These are phyloP conservation scores for Monoplex corrugatus DNA, from an alignment of 2,888 invertebrate genomes.

Conservation along the genomic window DNA sequence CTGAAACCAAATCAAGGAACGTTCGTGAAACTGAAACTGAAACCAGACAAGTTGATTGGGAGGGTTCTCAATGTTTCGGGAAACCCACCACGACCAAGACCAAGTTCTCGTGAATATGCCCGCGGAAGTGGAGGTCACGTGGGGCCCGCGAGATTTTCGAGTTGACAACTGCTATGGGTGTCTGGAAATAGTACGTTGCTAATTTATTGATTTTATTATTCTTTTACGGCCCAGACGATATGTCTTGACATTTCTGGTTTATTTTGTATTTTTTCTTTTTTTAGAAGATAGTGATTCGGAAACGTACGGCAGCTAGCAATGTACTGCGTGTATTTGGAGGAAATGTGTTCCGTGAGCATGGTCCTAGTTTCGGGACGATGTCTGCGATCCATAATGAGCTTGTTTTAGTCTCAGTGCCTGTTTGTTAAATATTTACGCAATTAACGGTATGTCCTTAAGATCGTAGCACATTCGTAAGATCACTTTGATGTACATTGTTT, in stretches of 20 bases:
- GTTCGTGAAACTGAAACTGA: background rate
- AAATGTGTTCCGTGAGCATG: background rate
- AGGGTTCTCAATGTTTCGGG: background rate
- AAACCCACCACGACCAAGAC: constrained; percentile 3
- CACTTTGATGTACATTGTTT: background rate
- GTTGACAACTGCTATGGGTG: constrained; percentile 62
- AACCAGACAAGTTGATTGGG: background rate
- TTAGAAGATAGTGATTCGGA: background rate
- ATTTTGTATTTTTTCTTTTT: background rate
- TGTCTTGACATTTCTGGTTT: background rate
- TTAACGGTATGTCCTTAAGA: background rate
- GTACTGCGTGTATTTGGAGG: background rate
- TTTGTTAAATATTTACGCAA: background rate
- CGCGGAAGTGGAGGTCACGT: constrained; percentile 58
- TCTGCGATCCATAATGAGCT: constrained; percentile 11
- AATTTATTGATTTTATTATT: constrained; percentile 41
- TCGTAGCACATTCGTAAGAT: background rate
- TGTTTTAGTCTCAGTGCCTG: background rate
- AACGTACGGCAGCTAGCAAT: background rate
- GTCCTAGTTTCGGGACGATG: constrained; percentile 26
- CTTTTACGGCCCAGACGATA: background rate
- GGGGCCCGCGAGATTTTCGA: constrained; percentile 61
- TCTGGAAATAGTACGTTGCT: constrained; percentile 50
- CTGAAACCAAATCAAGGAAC: background rate
- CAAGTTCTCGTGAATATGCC: constrained; percentile 46